A percentile compares a stretch with the other conserved stretches of the same genome.
These are phyloP conservation scores for Bombus difficillimus DNA, from an alignment of 1,140 invertebrate species.

Conservation along the genomic window DNA sequence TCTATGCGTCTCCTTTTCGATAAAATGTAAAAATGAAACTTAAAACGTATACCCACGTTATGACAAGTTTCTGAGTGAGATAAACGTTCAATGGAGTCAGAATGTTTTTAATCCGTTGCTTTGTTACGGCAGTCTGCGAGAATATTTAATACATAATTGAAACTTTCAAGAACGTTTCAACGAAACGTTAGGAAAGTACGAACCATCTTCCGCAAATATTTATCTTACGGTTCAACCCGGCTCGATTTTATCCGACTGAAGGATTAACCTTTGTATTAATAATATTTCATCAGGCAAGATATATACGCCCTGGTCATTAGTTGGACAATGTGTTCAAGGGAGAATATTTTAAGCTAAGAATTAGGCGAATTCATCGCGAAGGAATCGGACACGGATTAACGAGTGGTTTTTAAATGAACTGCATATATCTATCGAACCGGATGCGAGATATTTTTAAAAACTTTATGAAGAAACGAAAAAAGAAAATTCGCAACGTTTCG, in stretches of 20 bases:
- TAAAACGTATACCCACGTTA: neutral
- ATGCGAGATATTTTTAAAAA: neutral
- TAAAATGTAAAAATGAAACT: neutral
- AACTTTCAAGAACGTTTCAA: neutral
- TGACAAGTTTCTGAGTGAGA: neutral
- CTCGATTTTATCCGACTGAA: neutral
- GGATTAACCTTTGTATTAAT: constrained; percentile 1
- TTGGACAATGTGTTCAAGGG: neutral
- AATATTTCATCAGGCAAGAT: neutral
- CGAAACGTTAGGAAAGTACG: neutral
- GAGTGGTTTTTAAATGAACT: neutral
- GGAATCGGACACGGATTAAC: no score
- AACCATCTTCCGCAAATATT: neutral
- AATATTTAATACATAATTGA: neutral
- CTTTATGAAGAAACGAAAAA: neutral
- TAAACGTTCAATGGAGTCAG: neutral
- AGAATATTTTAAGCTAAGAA: neutral
- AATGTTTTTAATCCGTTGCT: no score
- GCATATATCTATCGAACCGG: neutral
- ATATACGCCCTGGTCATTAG: neutral
- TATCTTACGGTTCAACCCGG: neutral
- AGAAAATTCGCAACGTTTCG: neutral
- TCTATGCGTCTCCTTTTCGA: neutral
- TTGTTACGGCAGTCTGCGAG: no score
- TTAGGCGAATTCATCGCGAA: neutral